These are phyloP conservation scores for Sanderia malayensis DNA, from an alignment of 30 jellyfish, hydroid and myxozoan species.

Conservation along the genomic window DNA sequence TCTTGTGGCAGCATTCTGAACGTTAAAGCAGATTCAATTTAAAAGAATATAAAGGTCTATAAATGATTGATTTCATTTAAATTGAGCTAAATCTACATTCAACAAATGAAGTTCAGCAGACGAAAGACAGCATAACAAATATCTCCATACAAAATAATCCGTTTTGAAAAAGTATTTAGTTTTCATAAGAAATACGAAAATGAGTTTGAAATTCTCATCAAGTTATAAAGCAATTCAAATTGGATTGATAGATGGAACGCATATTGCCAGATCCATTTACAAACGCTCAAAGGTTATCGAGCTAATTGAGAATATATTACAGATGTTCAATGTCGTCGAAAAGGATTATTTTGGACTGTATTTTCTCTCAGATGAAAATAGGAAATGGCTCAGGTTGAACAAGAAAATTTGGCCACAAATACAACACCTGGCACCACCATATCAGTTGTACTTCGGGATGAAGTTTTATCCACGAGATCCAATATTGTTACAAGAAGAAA, in stretches of 20 bases:
- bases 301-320: constrained; percentile 70
- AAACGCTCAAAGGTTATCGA: constrained; percentile 67
- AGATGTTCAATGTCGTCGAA: constrained; percentile 79
- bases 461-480: constrained; percentile 84
- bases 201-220: constrained; percentile 27
- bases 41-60: too few relatives aligned
- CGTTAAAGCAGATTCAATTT: too few relatives aligned
- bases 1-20: too few relatives aligned
- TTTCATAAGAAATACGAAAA: neutral
- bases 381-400: constrained; percentile 71
- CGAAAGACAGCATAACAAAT: too few relatives aligned
- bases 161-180: neutral
- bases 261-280: constrained; percentile 71
- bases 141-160: too few relatives aligned
- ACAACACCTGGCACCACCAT: constrained; percentile 82
- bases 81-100: too few relatives aligned
- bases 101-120: too few relatives aligned
- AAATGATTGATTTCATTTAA: too few relatives aligned
- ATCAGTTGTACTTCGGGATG: constrained; percentile 80
- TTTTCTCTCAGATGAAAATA: constrained; percentile 51
- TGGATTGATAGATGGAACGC: constrained; percentile 78
- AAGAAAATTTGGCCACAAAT: constrained; percentile 86
- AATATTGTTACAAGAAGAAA: constrained; percentile 73
- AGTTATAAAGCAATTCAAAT: constrained; percentile 82
- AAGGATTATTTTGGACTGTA: constrained; percentile 88